These are phyloP conservation scores for Pasiphila rectangulata DNA, from an alignment of 2,888 invertebrate genomes.

Conservation along the genomic window DNA sequence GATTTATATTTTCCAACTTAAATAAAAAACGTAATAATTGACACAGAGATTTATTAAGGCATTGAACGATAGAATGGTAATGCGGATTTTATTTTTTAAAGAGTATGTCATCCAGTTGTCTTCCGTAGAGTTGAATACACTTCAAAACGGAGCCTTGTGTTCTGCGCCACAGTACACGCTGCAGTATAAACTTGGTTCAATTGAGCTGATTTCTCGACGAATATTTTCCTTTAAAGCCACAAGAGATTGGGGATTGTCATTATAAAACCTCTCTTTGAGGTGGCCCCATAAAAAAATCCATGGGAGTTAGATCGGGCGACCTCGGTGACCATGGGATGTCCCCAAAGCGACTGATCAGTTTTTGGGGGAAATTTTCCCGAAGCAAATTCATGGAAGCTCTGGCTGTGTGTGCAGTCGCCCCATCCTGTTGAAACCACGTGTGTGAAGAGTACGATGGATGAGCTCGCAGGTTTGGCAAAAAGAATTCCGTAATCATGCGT, in stretches of 20 bases:
- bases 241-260: constrained; percentile 1
- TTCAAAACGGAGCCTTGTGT: constrained; percentile 6
- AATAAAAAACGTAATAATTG: no score
- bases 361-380: constrained; percentile 23
- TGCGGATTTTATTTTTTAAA: constrained; percentile 33
- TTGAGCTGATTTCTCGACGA: background rate
- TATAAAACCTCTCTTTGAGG: background rate
- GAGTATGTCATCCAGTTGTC: constrained; percentile 31
- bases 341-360: constrained; percentile 29
- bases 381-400: constrained; percentile 22
- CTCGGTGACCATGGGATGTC: constrained; percentile 14
- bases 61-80: constrained; percentile 9
- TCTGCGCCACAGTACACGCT: background rate
- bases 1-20: constrained; percentile 17
- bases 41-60: constrained; percentile 13
- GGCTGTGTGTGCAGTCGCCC: constrained; percentile 20
- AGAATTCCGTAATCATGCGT: constrained; percentile 30
- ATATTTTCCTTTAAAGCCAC: background rate
- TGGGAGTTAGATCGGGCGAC: background rate
- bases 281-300: background rate
- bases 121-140: constrained; percentile 30
- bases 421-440: constrained; percentile 33
- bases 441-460: constrained; percentile 26
- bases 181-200: background rate
- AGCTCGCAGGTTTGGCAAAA: constrained; percentile 29